Evolutionary conservation across 2,113 vertebrate species (phyloP).

Genomic region (Conger conger): DNA sequence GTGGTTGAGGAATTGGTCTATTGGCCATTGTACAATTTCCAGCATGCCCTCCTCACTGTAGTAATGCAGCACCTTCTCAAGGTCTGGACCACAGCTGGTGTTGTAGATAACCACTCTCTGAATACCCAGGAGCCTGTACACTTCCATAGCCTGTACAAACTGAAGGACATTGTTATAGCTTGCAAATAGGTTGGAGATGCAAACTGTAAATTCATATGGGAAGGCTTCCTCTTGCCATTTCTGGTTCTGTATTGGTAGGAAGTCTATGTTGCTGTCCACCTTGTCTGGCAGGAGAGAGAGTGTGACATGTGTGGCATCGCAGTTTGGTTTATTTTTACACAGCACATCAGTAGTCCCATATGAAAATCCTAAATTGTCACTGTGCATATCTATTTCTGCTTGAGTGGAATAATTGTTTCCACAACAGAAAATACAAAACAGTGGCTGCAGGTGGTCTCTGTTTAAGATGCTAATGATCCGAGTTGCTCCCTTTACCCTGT

Average conservation of each 20-base stretch:
- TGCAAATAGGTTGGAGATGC: constrained; percentile 73
- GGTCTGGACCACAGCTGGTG: constrained; percentile 67
- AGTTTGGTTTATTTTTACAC: constrained; percentile 44
- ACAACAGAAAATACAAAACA: constrained; percentile 71
- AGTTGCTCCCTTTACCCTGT: constrained; percentile 51
- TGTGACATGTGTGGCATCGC: constrained; percentile 32
- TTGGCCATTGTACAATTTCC: constrained; percentile 74
- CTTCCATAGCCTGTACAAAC: constrained; percentile 72
- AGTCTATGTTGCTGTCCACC: not conserved
- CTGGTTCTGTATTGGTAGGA: constrained; percentile 63
- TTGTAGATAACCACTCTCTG: constrained; percentile 75
- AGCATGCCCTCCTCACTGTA: constrained; percentile 67
- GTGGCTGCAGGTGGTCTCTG: constrained; percentile 56
- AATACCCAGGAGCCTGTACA: constrained; percentile 75
- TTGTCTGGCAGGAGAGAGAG: constrained; percentile 10
- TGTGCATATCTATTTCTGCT: constrained; percentile 56
- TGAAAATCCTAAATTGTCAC: constrained; percentile 70
- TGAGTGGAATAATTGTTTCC: not conserved
- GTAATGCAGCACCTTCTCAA: constrained; percentile 64
- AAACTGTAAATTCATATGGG: constrained; percentile 70
- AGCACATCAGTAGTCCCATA: constrained; percentile 57
- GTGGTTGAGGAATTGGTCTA: constrained; percentile 59
- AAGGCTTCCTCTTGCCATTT: constrained; percentile 38
- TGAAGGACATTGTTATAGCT: constrained; percentile 75
- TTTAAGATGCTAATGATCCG: constrained; percentile 69